These are phyloP conservation scores for Paramormyrops hopkinsi DNA, from an alignment of 2,797 vertebrate species.

Conservation along the genomic window DNA sequence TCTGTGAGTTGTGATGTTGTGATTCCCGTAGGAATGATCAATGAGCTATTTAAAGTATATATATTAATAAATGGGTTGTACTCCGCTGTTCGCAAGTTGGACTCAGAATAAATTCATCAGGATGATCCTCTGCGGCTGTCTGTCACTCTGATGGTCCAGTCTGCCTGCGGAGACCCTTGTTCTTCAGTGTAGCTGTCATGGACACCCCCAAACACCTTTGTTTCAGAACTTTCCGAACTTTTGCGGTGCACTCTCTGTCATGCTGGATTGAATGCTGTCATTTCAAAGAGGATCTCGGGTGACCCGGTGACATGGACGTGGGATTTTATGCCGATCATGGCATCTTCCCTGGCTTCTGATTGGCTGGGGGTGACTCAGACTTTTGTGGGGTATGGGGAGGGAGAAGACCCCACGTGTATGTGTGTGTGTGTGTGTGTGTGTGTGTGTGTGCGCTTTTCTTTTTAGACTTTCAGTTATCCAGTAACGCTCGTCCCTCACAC, in stretches of 20 bases:
- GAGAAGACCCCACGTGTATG: not conserved
- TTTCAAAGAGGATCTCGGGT: slow-evolving; percentile 57
- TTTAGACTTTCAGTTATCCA: not conserved
- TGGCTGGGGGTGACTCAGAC: not conserved
- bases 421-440: not conserved
- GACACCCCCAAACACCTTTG: not conserved
- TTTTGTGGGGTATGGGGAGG: not conserved
- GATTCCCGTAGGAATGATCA: not conserved
- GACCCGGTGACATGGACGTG: slow-evolving; percentile 54
- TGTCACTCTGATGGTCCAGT: not conserved
- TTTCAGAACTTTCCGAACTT: not conserved
- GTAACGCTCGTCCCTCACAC: not conserved
- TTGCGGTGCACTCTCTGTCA: slow-evolving; percentile 3
- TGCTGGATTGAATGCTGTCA: slow-evolving; percentile 30
- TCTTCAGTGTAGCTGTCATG: slow-evolving; percentile 22
- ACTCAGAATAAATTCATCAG: not conserved
- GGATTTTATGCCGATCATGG: not conserved
- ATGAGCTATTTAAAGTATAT: not conserved
- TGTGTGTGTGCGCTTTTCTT: not conserved
- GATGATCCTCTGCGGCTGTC: not conserved
- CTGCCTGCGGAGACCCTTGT: not conserved
- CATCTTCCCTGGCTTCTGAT: not conserved
- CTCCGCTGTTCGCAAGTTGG: not conserved
- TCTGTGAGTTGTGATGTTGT: not conserved
- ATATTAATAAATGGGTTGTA: not conserved